Base-by-base conservation (phyloP, 2,113 vertebrate species). In the rat (Rattus norvegicus) region DNA sequence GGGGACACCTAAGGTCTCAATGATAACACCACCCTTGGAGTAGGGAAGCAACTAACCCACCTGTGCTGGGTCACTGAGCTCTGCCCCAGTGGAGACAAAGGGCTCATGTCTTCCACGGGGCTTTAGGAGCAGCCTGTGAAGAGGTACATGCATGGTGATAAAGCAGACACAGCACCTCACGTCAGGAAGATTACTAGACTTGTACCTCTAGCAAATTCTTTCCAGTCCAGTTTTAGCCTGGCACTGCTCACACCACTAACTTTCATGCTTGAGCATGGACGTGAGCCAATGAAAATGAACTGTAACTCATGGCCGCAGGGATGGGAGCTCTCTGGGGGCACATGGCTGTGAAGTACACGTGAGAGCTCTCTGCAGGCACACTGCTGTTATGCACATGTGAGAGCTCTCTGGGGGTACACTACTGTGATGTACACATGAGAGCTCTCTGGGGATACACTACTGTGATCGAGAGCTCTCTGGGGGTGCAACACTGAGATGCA, bases 211-310 rank as follows among this genome's bases (percentile, higher is more conserved):
- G 85, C 65, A 85, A 88, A 97, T 97, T 97, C 93, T 96, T 98
- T 97, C 97, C 96, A 97, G 84, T 92, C 90, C 89, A 49, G 88
- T 97, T 97, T 98, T 96, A 97, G 92, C 95, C 92, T 94, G 93
- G 93, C 93, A 83, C 92, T 61, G 81, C 94, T 76, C 91, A 94
- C 73, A 83, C 67, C 59, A 33, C 89, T 96, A 90, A 91, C 84
- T 91, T 97, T 92, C 47, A 94, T 77, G 77, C 81, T 95, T 88
- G 89, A 85, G 63, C 47, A 16, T 92, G 94, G 77, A 80, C 28
- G 22, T 61, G 93, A 97, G 87, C 93, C 92, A 85, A 33, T 67
- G 95, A 94, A 96, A 96, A 94, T 84, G 80, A 94, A 54, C 79
- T 85, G 30, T 72, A 94, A 92, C 43, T 95, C n/a, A 63, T n/a